A percentile compares a stretch with the other conserved stretches of the same genome.
phyloP scores from a whole-genome alignment of 1,140 invertebrate species.

The Bombus difficillimus region DNA sequence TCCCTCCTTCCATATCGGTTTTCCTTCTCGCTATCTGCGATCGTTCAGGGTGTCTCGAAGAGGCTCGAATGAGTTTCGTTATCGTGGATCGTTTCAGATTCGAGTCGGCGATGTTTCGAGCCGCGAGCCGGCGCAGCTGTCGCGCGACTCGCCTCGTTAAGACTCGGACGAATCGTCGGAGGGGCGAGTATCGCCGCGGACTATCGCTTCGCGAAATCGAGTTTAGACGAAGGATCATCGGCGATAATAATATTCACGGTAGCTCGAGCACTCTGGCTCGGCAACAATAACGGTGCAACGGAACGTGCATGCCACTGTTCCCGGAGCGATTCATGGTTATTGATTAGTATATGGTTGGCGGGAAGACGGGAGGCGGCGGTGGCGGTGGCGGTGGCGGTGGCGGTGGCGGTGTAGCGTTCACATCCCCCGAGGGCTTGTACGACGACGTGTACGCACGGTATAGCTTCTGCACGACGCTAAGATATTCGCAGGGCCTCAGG shows the following conservation, averaged over 20 bases:
- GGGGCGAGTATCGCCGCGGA: not conserved
- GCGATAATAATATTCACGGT: slow-evolving; percentile 71
- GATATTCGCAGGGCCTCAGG: slow-evolving; percentile 77
- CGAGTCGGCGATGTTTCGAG: not conserved
- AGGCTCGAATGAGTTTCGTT: too few species aligned
- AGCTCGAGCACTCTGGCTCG: slow-evolving; percentile 53
- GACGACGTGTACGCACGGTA: slow-evolving; percentile 61
- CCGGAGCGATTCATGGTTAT: slow-evolving; percentile 79
- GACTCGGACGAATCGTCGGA: not conserved
- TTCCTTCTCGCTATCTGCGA: too few species aligned
- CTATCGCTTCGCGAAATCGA: slow-evolving; percentile 5
- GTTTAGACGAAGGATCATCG: slow-evolving; percentile 49
- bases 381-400: slow-evolving; percentile 8
- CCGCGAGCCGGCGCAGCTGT: slow-evolving; percentile 34
- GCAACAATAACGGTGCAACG: slow-evolving; percentile 73
- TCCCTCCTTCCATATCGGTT: too few species aligned
- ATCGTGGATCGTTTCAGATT: not conserved
- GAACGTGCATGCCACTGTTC: slow-evolving; percentile 74
- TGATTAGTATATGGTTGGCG: slow-evolving; percentile 75
- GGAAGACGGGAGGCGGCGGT: slow-evolving; percentile 64
- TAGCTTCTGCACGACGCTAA: slow-evolving; percentile 69
- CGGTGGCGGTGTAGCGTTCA: slow-evolving; percentile 69
- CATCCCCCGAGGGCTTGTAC: slow-evolving; percentile 75
- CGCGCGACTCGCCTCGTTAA: not conserved
- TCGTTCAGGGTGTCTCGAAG: too few species aligned